Base-by-base conservation (phyloP, 2,113 vertebrate genomes). In the Callorhinus ursinus region DNA sequence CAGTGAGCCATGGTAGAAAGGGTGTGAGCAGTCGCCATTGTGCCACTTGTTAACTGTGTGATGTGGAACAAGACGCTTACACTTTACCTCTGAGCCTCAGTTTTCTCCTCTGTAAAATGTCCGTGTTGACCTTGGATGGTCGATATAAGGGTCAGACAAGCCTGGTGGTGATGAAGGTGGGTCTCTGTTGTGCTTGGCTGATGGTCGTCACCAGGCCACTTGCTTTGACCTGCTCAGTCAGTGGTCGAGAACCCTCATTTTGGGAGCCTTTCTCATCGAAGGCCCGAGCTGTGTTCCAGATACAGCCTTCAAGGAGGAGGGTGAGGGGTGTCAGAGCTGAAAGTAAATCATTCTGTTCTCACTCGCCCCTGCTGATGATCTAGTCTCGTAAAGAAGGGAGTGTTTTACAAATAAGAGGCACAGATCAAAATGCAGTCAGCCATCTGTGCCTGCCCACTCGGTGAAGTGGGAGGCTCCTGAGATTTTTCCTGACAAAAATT, bases 21-120 rank as follows among this genome's bases (percentile, higher is more conserved):
- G 81, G 16, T 6, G 7, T 42, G 71, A 57, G 61, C 53, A 4
- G 2, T 10, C 2, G 13, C 8, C 0, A 2, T 55, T 4, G 7
- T 42, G 72, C 33, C 36, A 7, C 46, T 76, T 28, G 15, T 63
- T 72, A 18, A 21, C 76, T 33, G 22, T 59, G 24, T 51, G 24
- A 33, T 39, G 59, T 39, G 9, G 65, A 57, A 42, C 5, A 69
- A 39, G 51, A 16, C 51, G n/a, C 79, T 49, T 36, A 39, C 33
- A 18, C 22, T 80, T 76, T 8, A 28, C 3, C 4, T 49, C 36
- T 26, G 49, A 77, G 31, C 49, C 55, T 81, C n/a, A 2, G 22
- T 82, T 61, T 96, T 4, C 49, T 83, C 42, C 18, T 53, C 72
- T 81, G 63, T 86, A 18, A 28, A 65, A 67, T 42, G 13, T 21